Base-by-base conservation (phyloP, 2,797 vertebrate species). In the Myripristis murdjan region DNA sequence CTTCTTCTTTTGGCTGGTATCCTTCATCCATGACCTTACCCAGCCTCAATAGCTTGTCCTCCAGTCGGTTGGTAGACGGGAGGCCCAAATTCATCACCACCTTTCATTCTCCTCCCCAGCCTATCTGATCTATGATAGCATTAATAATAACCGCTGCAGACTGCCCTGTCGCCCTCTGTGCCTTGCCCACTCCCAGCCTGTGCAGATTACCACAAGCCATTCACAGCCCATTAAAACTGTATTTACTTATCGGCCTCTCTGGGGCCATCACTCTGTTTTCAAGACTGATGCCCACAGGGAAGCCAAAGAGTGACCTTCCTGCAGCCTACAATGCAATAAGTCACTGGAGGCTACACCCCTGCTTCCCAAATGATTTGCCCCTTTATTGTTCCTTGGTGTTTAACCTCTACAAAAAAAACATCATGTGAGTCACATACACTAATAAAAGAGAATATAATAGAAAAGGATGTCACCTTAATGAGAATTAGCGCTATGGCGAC, bases 111-210 rank as follows among this genome's bases (percentile, higher is more conserved):
- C 75, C 84, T 79, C 56, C 72, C 75, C 68, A 79, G 87, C 78
- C 88, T 92, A 92, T 95, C 93, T 93, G 93, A 95, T 95, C 91
- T 92, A 94, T 88, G 92, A 92, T 84, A 91, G 89, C 87, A 87
- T 93, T 93, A 93, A 94, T 94, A 95, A 95, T 90, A 94, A 90
- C 81, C 7, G 59, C 81, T 68, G 82, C 88, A 75, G 75, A 90
- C 82, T 80, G 86, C 83, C 84, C 87, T 2, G 65, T 83, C 77
- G 70, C 88, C 88, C 88, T 89, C 86, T 84, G 84, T 75, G 90
- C 84, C 77, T 86, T 66, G 83, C 81, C 81, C 77, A 88, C 84
- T 83, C 68, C 58, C 59, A 44, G 82, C 85, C 82, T 35, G 82
- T 44, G 53, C 84, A 91, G 91, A 94, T 94, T 91, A 91, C 90